Evolutionary conservation across 2,113 vertebrate species (phyloP).

Genomic region (Leptodactylus fuscus): DNA sequence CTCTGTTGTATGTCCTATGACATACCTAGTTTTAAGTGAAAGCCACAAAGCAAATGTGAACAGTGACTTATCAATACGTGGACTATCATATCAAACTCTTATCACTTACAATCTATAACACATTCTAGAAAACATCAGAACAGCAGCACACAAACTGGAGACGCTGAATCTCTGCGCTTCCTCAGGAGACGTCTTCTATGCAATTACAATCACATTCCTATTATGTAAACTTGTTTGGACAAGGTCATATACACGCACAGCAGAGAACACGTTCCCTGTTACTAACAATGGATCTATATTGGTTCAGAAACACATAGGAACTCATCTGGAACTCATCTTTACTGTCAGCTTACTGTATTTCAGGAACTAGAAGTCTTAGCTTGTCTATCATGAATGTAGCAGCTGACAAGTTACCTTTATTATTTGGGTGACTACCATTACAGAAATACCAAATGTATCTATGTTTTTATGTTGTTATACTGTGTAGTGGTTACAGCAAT

Average conservation of each 20-base stretch:
- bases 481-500: no score
- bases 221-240: slow-evolving; percentile 12
- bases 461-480: no score
- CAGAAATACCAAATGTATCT: no score
- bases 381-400: neutral
- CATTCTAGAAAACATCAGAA: neutral
- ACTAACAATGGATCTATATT: neutral
- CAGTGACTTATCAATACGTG: neutral
- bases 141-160: neutral
- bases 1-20: neutral
- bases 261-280: no score
- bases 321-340: neutral
- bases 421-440: no score
- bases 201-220: neutral
- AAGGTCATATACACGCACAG: neutral
- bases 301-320: neutral
- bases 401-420: no score
- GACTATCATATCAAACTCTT: neutral
- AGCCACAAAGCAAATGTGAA: neutral
- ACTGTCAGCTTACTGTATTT: neutral
- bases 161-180: neutral
- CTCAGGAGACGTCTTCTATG: neutral
- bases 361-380: neutral
- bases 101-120: no score
- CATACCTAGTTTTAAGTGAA: neutral